Percentiles rank a stretch among this genome's conserved stretches.
Conservation (phyloP, 1,140 invertebrate genomes). For the Pygmarrhopalites habei region DNA sequence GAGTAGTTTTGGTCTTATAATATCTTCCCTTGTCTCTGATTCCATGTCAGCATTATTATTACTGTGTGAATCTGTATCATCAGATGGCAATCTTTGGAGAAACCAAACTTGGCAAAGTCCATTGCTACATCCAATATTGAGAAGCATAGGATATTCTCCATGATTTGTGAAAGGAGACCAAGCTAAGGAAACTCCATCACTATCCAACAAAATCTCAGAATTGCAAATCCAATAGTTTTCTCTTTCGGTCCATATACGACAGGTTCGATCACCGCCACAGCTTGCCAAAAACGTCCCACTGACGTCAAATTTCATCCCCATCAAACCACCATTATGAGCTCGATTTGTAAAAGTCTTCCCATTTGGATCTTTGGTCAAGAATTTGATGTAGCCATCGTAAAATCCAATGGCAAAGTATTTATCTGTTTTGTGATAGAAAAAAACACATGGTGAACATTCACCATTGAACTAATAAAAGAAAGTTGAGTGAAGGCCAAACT, state of each 20-base stretch:
- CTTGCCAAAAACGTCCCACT: slow-evolving; percentile 50
- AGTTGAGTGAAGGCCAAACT: no score
- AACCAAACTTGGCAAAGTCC: slow-evolving; percentile 52
- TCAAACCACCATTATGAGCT: slow-evolving; percentile 43
- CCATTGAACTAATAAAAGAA: background rate
- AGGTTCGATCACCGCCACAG: slow-evolving; percentile 44
- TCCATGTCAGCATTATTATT: background rate
- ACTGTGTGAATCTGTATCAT: background rate
- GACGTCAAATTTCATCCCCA: slow-evolving; percentile 50
- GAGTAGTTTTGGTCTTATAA: slow-evolving; percentile 5
- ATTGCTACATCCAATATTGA: slow-evolving; percentile 49
- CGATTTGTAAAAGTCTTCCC: background rate
- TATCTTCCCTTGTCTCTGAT: background rate
- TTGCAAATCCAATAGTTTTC: slow-evolving; percentile 43
- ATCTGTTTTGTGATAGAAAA: no score
- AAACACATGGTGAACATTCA: no score
- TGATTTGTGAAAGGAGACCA: slow-evolving; percentile 49
- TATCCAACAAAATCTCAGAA: slow-evolving; percentile 44
- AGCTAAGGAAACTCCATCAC: slow-evolving; percentile 45
- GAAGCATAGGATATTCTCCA: slow-evolving; percentile 41
- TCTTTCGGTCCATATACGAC: slow-evolving; percentile 49
- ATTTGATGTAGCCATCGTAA: slow-evolving; percentile 26
- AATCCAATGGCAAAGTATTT: slow-evolving; percentile 20
- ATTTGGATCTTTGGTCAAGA: slow-evolving; percentile 12
- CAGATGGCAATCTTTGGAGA: slow-evolving; percentile 11